These are phyloP conservation scores for Lingula anatina DNA, from an alignment of 2,888 invertebrate species.

Conservation along the genomic window DNA sequence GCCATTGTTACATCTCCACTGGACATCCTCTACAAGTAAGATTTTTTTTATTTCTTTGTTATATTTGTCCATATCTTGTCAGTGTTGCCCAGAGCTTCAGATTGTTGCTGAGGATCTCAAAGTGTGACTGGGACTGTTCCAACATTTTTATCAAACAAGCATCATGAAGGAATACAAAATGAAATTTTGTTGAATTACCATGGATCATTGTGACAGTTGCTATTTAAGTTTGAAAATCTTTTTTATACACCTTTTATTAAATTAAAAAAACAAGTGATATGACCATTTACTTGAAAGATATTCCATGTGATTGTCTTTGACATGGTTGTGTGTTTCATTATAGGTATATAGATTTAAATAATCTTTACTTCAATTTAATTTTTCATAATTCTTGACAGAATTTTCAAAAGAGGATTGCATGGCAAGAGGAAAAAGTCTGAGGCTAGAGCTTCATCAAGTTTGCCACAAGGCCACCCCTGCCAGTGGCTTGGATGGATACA, in stretches of 20 bases:
- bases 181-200: too few species aligned
- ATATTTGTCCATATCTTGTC: neutral
- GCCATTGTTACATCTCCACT: slow-evolving; percentile 38
- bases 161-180: too few species aligned
- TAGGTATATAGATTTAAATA: too few species aligned
- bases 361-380: too few species aligned
- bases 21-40: slow-evolving; percentile 40
- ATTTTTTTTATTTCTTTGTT: neutral
- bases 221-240: too few species aligned
- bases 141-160: neutral
- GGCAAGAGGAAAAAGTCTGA: slow-evolving; percentile 18
- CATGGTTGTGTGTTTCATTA: too few species aligned
- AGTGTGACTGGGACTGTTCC: neutral
- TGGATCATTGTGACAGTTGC: too few species aligned
- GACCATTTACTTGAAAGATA: too few species aligned
- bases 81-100: neutral
- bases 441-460: neutral
- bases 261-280: too few species aligned
- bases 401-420: slow-evolving; percentile 32
- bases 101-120: neutral
- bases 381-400: too few species aligned
- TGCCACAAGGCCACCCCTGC: slow-evolving; percentile 23
- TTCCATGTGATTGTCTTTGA: neutral
- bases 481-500: slow-evolving; percentile 46
- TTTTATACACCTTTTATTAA: too few species aligned